Conservation (phyloP, 2,113 vertebrate genomes). For the Albula glossodonta region DNA sequence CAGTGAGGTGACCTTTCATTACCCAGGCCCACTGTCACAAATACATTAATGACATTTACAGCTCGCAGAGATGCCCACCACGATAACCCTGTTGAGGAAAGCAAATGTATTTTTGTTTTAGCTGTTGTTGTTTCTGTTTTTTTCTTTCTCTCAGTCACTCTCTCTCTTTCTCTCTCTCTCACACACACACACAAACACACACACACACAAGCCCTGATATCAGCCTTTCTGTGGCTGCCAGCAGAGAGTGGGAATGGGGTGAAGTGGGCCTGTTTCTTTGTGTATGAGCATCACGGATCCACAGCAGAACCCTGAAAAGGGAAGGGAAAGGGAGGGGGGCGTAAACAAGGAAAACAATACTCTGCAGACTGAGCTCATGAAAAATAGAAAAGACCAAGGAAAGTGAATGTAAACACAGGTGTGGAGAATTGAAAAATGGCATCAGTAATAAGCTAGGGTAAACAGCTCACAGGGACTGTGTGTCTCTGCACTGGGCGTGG, state of each 20-base stretch:
- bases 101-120: background rate
- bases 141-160: background rate
- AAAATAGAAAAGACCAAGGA: conserved; percentile 4
- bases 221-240: background rate
- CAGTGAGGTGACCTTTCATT: background rate
- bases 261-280: background rate
- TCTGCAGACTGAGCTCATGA: conserved; percentile 20
- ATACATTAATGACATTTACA: conserved; percentile 21
- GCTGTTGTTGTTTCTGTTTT: conserved; percentile 1
- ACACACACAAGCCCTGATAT: background rate
- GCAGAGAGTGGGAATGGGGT: background rate
- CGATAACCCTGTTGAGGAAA: conserved; percentile 14
- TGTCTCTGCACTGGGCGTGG: background rate
- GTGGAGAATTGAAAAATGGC: conserved; percentile 23
- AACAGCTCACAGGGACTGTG: background rate
- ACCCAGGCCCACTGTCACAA: conserved; percentile 11
- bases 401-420: conserved; percentile 14
- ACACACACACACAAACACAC: no score
- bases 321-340: background rate
- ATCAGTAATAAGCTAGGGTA: conserved; percentile 8
- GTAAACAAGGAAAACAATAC: conserved; percentile 11
- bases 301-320: background rate
- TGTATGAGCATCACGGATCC: background rate
- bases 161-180: no score
- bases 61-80: background rate